phyloP scores from a whole-genome alignment of 2,888 invertebrate species.

The Parapristionchus giblindavisi region DNA sequence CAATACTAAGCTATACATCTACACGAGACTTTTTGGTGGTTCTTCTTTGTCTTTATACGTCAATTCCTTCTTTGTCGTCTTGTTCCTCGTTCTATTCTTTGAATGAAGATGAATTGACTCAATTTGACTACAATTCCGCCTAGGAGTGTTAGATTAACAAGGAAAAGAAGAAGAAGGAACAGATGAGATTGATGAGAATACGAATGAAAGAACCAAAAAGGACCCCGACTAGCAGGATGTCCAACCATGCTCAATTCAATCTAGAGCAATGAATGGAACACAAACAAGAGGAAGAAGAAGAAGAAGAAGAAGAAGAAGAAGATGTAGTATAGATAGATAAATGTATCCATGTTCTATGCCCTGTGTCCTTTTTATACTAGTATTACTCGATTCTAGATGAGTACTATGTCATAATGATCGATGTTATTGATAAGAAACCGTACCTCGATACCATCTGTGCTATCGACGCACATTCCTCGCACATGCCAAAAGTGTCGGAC shows the following conservation, averaged over 20 bases:
- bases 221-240: background rate
- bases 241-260: background rate
- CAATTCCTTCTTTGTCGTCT: too few relatives aligned
- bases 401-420: too few relatives aligned
- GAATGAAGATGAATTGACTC: conserved; percentile 27
- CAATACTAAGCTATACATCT: too few relatives aligned
- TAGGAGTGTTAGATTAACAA: background rate
- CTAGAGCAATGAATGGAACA: background rate
- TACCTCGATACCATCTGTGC: conserved; percentile 39
- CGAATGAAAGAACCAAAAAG: conserved; percentile 13
- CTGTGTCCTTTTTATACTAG: background rate
- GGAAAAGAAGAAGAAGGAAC: background rate
- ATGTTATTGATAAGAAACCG: too few relatives aligned
- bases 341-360: background rate
- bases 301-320: background rate
- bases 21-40: too few relatives aligned
- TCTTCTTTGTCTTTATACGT: too few relatives aligned
- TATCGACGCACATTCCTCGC: conserved; percentile 32
- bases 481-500: conserved; percentile 38
- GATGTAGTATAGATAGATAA: background rate
- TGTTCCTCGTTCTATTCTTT: background rate
- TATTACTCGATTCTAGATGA: too few relatives aligned
- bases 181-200: background rate
- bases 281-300: background rate
- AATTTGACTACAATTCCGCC: background rate